phyloP scores from a whole-genome alignment of 2,888 invertebrate genomes.

The Bhutanitis thaidina region DNA sequence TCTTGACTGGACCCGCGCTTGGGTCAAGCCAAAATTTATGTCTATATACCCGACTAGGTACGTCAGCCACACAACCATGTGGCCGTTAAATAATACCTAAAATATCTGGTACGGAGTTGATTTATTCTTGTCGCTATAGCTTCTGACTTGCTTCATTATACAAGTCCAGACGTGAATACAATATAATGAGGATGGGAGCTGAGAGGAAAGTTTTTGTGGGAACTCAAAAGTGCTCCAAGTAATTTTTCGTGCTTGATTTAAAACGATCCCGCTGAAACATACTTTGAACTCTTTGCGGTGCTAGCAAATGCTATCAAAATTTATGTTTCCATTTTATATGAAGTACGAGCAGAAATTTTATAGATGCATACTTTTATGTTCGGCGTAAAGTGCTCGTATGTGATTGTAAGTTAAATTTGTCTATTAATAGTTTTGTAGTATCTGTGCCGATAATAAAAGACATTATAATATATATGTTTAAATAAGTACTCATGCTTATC shows the following conservation, averaged over 20 bases:
- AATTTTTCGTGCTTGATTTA: slow-evolving; percentile 72
- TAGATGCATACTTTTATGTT: background rate
- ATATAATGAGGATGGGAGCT: slow-evolving; percentile 64
- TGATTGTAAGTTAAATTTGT: no score
- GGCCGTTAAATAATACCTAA: no score
- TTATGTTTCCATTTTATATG: slow-evolving; percentile 14
- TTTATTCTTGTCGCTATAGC: background rate
- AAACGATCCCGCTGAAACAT: slow-evolving; percentile 58
- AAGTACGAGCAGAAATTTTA: background rate
- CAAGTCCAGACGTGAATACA: slow-evolving; percentile 65
- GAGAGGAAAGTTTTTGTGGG: slow-evolving; percentile 62
- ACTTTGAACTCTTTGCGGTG: slow-evolving; percentile 47
- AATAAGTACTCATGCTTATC: no score
- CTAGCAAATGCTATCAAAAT: slow-evolving; percentile 30
- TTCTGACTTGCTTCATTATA: slow-evolving; percentile 16
- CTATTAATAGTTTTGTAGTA: no score
- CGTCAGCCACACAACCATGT: no score
- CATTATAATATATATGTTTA: no score
- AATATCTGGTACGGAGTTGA: background rate
- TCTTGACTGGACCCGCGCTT: no score
- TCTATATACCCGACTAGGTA: no score
- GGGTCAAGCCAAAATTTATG: no score
- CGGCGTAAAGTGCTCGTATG: no score
- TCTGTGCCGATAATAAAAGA: no score
- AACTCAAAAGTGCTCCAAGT: slow-evolving; percentile 66